Percentiles rank a stretch among this genome's conserved stretches.
These are phyloP conservation scores for Apotomis betuletana DNA, from an alignment of 2,888 invertebrate species.

Conservation along the genomic window DNA sequence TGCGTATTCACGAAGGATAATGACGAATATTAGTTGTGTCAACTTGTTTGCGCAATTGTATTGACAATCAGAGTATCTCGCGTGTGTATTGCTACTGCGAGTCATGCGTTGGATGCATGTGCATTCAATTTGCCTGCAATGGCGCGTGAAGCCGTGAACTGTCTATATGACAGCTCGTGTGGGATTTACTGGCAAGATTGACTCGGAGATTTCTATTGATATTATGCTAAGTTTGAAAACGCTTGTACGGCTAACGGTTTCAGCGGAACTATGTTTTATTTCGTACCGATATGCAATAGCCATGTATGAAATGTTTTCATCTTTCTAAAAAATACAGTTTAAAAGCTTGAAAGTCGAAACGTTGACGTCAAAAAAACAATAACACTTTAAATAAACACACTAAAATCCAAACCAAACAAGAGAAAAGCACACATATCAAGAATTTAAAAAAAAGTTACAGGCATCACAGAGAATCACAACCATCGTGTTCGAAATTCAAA, in stretches of 20 bases:
- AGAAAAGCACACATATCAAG: too few species aligned
- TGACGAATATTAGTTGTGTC: background rate
- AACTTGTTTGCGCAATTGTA: background rate
- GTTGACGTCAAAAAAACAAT: too few species aligned
- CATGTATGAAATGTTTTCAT: too few species aligned
- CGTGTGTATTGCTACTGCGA: constrained; percentile 14
- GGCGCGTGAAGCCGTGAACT: constrained; percentile 49
- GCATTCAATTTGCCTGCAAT: constrained; percentile 55
- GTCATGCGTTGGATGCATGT: constrained; percentile 44
- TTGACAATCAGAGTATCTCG: constrained; percentile 1
- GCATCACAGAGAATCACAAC: too few species aligned
- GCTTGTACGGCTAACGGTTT: background rate
- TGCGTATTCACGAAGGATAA: background rate
- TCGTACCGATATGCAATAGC: too few species aligned
- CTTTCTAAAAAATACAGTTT: too few species aligned
- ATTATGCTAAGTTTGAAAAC: background rate
- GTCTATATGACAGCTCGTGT: constrained; percentile 7
- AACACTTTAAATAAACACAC: too few species aligned
- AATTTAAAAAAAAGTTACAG: too few species aligned
- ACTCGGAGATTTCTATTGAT: constrained; percentile 15
- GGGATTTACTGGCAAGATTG: constrained; percentile 21
- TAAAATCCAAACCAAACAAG: too few species aligned
- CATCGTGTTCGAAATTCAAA: too few species aligned
- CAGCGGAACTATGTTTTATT: too few species aligned
- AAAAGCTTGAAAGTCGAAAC: too few species aligned